Evolutionary conservation across 2,113 vertebrate species (phyloP).

Genomic region (Megaceryle torquata): DNA sequence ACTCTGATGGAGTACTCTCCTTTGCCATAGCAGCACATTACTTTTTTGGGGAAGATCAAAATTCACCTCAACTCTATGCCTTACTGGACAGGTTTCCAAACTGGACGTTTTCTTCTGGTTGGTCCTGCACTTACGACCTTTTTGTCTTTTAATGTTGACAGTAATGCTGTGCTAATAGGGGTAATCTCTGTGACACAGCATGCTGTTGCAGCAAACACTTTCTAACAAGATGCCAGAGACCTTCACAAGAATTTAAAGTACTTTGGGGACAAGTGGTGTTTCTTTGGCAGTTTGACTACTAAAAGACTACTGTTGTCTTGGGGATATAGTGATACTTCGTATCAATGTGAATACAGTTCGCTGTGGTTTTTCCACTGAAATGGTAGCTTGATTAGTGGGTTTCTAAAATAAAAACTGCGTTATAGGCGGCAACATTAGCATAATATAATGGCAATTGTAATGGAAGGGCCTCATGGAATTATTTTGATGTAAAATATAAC

Average conservation of each 20-base stretch:
- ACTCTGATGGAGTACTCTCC: conserved; percentile 79
- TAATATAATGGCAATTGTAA: not conserved
- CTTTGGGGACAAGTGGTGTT: not conserved
- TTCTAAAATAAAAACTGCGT: not conserved
- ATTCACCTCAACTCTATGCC: conserved; percentile 77
- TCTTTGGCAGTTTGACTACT: not conserved
- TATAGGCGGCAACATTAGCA: not conserved
- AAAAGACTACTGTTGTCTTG: not conserved
- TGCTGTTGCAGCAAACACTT: not conserved
- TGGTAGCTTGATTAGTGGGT: not conserved
- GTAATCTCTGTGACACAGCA: not conserved
- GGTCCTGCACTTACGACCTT: conserved; percentile 92
- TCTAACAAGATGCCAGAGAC: not conserved
- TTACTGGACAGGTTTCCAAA: conserved; percentile 82
- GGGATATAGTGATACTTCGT: not conserved
- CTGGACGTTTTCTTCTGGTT: conserved; percentile 89
- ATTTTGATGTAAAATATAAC: not conserved
- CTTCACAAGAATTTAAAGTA: not conserved
- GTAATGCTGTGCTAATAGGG: not conserved
- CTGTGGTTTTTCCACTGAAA: not conserved
- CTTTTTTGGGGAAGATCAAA: conserved; percentile 85
- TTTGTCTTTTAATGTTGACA: conserved; percentile 74
- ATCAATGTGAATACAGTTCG: not conserved
- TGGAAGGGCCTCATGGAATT: not conserved
- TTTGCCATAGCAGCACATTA: conserved; percentile 90